Conservation (phyloP, 2,888 invertebrate genomes). For the Andrena minutula region DNA sequence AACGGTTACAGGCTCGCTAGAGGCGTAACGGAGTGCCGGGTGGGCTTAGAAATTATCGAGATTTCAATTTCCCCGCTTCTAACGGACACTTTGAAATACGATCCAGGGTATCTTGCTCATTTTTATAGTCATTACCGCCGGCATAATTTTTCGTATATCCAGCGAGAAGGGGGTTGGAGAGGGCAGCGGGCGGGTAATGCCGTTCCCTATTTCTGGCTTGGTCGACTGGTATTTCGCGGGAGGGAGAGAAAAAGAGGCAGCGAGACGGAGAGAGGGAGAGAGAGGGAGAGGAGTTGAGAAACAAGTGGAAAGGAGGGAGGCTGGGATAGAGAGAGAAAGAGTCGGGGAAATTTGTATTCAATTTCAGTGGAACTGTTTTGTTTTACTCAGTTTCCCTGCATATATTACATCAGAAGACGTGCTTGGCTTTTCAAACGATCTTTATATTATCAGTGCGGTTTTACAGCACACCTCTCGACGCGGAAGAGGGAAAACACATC, state of each 20-base stretch:
- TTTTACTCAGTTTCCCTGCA: conserved; percentile 75
- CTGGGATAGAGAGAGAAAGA: conserved; percentile 32
- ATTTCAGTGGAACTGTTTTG: conserved; percentile 78
- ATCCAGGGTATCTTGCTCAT: conserved; percentile 66
- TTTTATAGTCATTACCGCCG: conserved; percentile 73
- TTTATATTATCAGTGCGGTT: conserved; percentile 77
- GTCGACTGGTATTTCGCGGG: conserved; percentile 2
- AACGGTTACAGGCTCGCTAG: neutral
- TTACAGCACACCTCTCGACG: conserved; percentile 62
- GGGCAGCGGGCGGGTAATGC: conserved; percentile 36
- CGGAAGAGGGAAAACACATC: conserved; percentile 20
- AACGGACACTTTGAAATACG: conserved; percentile 64
- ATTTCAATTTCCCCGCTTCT: conserved; percentile 43
- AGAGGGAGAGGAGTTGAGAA: conserved; percentile 32
- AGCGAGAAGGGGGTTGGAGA: conserved; percentile 8
- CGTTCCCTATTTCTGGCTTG: conserved; percentile 66
- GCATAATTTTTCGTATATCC: conserved; percentile 75
- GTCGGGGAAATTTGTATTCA: conserved; percentile 78
- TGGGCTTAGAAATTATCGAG: conserved; percentile 41
- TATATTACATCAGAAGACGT: conserved; percentile 76
- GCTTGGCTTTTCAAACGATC: conserved; percentile 72
- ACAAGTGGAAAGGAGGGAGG: neutral
- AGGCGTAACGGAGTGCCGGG: neutral
- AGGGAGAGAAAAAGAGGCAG: conserved; percentile 23
- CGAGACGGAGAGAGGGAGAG: conserved; percentile 19